phyloP scores from a whole-genome alignment of 1,140 invertebrate genomes.

The Panonychus citri region DNA sequence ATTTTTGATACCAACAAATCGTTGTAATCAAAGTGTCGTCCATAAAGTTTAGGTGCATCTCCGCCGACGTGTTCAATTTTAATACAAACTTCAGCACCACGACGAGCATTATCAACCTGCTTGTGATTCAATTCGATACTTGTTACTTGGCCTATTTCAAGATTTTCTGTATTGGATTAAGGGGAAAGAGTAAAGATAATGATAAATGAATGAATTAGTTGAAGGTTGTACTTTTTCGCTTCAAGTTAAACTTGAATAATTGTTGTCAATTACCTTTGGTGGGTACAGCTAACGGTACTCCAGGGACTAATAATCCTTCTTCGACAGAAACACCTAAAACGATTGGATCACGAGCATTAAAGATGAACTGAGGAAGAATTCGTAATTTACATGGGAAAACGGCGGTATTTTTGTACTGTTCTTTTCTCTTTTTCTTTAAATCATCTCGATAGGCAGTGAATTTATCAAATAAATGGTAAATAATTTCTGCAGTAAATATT shows the following conservation, averaged over 20 bases:
- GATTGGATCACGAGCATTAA: slow-evolving; percentile 94
- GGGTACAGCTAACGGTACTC: slow-evolving; percentile 89
- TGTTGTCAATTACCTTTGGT: slow-evolving; percentile 48
- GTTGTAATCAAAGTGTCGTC: slow-evolving; percentile 87
- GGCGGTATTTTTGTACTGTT: slow-evolving; percentile 83
- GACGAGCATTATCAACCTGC: slow-evolving; percentile 60
- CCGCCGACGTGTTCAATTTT: slow-evolving; percentile 91
- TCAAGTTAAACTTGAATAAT: background rate
- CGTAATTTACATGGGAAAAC: slow-evolving; percentile 93
- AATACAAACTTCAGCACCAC: slow-evolving; percentile 93
- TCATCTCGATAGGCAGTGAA: slow-evolving; percentile 86
- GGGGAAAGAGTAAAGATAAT: slow-evolving; percentile 4
- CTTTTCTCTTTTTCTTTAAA: slow-evolving; percentile 68
- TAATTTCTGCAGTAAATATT: slow-evolving; percentile 98
- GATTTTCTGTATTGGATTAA: slow-evolving; percentile 15
- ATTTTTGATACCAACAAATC: slow-evolving; percentile 86
- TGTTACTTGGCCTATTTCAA: slow-evolving; percentile 78
- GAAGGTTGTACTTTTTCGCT: background rate
- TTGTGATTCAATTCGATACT: slow-evolving; percentile 76
- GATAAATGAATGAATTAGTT: background rate
- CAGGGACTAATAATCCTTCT: slow-evolving; percentile 79
- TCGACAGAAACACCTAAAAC: slow-evolving; percentile 87
- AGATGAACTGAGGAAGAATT: slow-evolving; percentile 68
- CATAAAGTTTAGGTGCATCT: slow-evolving; percentile 92
- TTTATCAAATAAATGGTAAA: slow-evolving; percentile 96